Percentiles rank a stretch among this genome's conserved stretches.
phyloP scores from a whole-genome alignment of 2,113 vertebrate species.

The Lepisosteus oculatus region DNA sequence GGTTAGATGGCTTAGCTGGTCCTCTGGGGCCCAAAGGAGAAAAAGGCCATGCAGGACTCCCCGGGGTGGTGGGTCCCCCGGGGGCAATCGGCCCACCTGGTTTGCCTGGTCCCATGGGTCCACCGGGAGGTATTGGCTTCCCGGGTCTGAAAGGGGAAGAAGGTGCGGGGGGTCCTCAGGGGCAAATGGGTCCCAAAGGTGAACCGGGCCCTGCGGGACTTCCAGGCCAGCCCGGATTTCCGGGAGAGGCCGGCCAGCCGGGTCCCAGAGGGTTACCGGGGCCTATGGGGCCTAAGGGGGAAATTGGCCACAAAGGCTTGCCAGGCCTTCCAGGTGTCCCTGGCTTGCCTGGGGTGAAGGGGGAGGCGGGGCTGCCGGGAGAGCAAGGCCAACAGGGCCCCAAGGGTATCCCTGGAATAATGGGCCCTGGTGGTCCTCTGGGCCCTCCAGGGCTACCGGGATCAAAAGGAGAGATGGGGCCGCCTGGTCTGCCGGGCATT shows the following conservation, averaged over 20 bases:
- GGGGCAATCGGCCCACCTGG: constrained; percentile 80
- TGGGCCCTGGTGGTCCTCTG: constrained; percentile 79
- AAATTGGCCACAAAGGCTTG: constrained; percentile 80
- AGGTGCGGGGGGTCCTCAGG: constrained; percentile 80
- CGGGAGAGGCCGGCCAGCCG: constrained; percentile 81
- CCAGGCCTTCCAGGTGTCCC: constrained; percentile 73
- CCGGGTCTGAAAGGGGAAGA: constrained; percentile 87
- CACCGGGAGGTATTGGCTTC: constrained; percentile 74
- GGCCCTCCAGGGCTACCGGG: constrained; percentile 81
- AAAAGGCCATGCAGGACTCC: constrained; percentile 77
- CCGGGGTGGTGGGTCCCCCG: constrained; percentile 77
- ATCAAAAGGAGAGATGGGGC: constrained; percentile 80
- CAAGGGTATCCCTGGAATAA: constrained; percentile 85
- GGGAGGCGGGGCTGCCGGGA: constrained; percentile 73
- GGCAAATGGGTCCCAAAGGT: constrained; percentile 78
- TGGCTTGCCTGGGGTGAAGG: constrained; percentile 80
- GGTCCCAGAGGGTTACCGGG: constrained; percentile 82
- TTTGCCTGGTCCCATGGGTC: constrained; percentile 75
- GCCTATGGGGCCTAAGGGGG: constrained; percentile 81
- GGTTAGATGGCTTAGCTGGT: constrained; percentile 75
- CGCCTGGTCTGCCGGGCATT: constrained; percentile 75
- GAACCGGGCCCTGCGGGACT: constrained; percentile 79
- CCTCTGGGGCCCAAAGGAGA: constrained; percentile 81
- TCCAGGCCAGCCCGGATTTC: constrained; percentile 84
- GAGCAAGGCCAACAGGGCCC: constrained; percentile 84